These are phyloP conservation scores for Corythoichthys haematopterus DNA, from an alignment of 2,113 vertebrate species.

Conservation along the genomic window DNA sequence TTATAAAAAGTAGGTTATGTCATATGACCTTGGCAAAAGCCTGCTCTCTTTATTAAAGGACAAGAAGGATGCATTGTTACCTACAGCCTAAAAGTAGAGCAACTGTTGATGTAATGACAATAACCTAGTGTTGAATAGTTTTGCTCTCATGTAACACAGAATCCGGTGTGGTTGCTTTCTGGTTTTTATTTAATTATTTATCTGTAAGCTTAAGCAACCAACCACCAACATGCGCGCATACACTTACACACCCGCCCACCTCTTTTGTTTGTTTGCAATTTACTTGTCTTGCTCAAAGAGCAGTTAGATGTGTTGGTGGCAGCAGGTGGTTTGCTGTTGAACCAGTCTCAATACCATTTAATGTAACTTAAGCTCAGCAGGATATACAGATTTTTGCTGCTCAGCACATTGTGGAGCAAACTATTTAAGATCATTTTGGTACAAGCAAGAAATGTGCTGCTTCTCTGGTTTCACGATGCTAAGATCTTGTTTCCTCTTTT, in stretches of 20 bases:
- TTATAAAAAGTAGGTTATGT: too few relatives aligned
- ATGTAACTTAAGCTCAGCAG: not conserved
- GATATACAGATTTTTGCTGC: not conserved
- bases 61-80: not conserved
- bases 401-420: not conserved
- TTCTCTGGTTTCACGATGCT: not conserved
- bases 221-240: not conserved
- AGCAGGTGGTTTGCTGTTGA: slow-evolving; percentile 5
- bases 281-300: not conserved
- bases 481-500: not conserved
- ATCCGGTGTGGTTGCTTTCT: not conserved
- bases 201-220: not conserved
- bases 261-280: not conserved
- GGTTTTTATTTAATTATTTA: not conserved
- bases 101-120: not conserved
- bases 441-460: not conserved
- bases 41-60: not conserved
- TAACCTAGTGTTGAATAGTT: not conserved
- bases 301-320: not conserved
- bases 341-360: not conserved
- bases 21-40: too few relatives aligned
- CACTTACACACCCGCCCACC: not conserved
- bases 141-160: not conserved
- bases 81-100: not conserved
- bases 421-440: slow-evolving; percentile 3